A percentile compares a stretch with the other conserved stretches of the same genome.
Conservation (phyloP, 2,113 vertebrate genomes). For the Megaceryle maxima region DNA sequence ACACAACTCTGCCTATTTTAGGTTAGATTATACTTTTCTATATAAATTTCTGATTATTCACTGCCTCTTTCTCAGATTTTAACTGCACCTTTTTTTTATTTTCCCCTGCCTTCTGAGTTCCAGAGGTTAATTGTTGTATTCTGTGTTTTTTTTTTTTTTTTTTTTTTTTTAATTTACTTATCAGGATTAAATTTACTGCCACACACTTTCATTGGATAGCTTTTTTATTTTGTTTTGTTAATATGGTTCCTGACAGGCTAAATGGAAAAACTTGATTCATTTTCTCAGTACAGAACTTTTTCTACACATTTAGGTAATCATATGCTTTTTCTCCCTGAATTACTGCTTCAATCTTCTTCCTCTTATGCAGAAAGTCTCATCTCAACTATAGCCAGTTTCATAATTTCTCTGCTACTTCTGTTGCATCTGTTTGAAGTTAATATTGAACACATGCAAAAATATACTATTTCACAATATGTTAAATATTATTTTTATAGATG, state of each 20-base stretch:
- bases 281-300: not conserved
- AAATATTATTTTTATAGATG: not conserved
- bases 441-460: not conserved
- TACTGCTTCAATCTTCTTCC: not conserved
- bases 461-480: not conserved
- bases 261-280: not conserved
- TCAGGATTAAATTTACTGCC: not conserved
- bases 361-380: not conserved
- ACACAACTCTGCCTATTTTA: not conserved
- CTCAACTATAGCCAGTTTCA: not conserved
- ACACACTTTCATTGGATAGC: not conserved
- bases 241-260: not conserved
- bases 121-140: not conserved
- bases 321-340: not conserved
- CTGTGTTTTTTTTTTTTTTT: no score
- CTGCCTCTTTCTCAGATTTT: not conserved
- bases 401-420: not conserved
- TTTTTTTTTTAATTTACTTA: not conserved
- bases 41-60: not conserved
- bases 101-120: accelerated
- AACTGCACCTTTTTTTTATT: not conserved
- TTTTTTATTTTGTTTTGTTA: not conserved
- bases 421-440: not conserved
- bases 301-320: not conserved
- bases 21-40: accelerated